Evolutionary conservation across 2,888 invertebrate genomes (phyloP).

Genomic region (Ophioninae sp.): DNA sequence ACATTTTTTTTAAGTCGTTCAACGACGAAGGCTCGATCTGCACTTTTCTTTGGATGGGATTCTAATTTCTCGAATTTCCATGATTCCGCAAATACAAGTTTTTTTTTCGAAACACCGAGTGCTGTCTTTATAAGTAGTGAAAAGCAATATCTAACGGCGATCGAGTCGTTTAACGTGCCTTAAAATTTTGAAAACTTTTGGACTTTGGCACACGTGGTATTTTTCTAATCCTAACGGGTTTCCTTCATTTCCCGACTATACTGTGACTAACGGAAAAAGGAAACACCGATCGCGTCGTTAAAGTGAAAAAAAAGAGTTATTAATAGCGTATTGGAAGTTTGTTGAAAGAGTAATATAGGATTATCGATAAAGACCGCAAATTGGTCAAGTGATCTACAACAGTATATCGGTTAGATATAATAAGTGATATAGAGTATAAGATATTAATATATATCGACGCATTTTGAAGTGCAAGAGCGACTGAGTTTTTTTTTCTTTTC

Average conservation of each 20-base stretch:
- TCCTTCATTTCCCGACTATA: background rate
- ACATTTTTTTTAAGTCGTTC: background rate
- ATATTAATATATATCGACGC: slow-evolving; percentile 4
- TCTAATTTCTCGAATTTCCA: background rate
- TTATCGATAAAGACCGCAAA: background rate
- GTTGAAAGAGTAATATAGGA: background rate
- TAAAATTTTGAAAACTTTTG: background rate
- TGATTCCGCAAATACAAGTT: background rate
- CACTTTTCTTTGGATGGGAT: background rate
- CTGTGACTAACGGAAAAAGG: background rate
- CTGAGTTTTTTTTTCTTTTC: slow-evolving; percentile 4
- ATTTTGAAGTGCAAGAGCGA: slow-evolving; percentile 32
- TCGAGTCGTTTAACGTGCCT: slow-evolving; percentile 4
- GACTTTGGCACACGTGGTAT: background rate
- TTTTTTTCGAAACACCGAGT: background rate
- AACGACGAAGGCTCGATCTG: background rate
- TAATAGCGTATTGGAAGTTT: background rate
- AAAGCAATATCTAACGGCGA: background rate
- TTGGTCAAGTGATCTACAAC: slow-evolving; percentile 1
- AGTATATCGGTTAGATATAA: slow-evolving; percentile 9
- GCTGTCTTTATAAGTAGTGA: too few species aligned
- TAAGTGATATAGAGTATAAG: background rate
- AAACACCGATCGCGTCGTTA: background rate
- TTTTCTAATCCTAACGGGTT: background rate
- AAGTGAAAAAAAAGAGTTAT: background rate